A percentile compares a stretch with the other conserved stretches of the same genome.
These are phyloP conservation scores for Sebastolobus alascanus DNA, from an alignment of 2,797 vertebrate genomes.

Conservation along the genomic window DNA sequence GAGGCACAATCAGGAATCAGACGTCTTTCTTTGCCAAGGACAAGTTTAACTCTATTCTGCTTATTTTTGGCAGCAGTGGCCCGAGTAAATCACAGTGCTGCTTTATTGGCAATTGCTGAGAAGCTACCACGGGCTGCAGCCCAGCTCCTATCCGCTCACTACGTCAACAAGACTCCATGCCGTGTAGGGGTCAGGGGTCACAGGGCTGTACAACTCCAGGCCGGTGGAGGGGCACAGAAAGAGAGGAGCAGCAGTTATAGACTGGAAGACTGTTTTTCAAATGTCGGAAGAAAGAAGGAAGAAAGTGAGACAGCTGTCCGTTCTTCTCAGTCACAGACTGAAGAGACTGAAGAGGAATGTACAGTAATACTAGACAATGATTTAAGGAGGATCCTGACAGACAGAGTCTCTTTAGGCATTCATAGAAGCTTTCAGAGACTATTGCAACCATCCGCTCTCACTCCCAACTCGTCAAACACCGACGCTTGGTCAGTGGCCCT, in stretches of 20 bases:
- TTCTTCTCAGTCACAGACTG: slow-evolving; percentile 36
- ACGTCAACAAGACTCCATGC: slow-evolving; percentile 51
- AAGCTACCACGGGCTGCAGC: slow-evolving; percentile 47
- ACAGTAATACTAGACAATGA: slow-evolving; percentile 39
- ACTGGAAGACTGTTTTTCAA: slow-evolving; percentile 35
- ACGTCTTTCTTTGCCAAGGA: slow-evolving; percentile 78
- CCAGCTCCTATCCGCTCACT: slow-evolving; percentile 43
- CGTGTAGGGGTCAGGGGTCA: slow-evolving; percentile 51
- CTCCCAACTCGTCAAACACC: neutral
- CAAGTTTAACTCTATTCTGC: slow-evolving; percentile 82
- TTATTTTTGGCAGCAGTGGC: slow-evolving; percentile 77
- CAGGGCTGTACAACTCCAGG: slow-evolving; percentile 5
- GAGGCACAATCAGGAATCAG: slow-evolving; percentile 78
- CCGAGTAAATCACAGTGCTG: slow-evolving; percentile 69
- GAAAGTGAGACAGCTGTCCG: slow-evolving; percentile 44
- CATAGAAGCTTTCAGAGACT: slow-evolving; percentile 2
- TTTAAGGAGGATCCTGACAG: slow-evolving; percentile 33
- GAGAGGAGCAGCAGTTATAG: slow-evolving; percentile 25
- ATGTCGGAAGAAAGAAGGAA: slow-evolving; percentile 19
- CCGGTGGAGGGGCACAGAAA: slow-evolving; percentile 26
- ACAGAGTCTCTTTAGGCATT: slow-evolving; percentile 22
- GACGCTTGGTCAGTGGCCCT: neutral
- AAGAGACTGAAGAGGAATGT: slow-evolving; percentile 32
- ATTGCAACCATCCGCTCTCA: neutral
- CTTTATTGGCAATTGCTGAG: slow-evolving; percentile 63